Base-by-base conservation (phyloP, 2,888 invertebrate species). In the Cyclophora punctaria region DNA sequence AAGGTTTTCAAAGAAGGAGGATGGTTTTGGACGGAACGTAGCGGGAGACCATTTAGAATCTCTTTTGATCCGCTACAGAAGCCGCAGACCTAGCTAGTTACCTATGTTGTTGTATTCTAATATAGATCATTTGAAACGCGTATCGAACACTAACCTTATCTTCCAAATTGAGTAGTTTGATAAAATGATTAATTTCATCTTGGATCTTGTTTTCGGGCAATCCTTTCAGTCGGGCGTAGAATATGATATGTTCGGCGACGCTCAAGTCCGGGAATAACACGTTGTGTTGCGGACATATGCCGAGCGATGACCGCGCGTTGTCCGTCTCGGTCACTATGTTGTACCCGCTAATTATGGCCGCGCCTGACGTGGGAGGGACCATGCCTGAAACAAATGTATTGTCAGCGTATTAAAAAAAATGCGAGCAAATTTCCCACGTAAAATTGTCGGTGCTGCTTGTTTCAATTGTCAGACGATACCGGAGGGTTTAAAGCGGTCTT, bases 211-310 rank as follows among this genome's bases (percentile, higher is more conserved):
- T 69, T 1, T 79, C 76, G 2, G 78, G 69, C 3, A 93, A 78
- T 2, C 93, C 93, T 78, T 93, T 94, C 61, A 96, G 82, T 63
- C 92, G 91, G 52, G 94, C 92, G 71, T 94, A 97, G 83, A 97
- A 96, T 54, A 92, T 89, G 45, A 97, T 90, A 75, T 97, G 96
- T 75, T 97, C 96, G 7, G 90, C 90, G 2, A 96, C 96, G 0
- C 95, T 96, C 49, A 97, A 84, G 58, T 94, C 93, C 42, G 95
- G 94, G 76, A 96, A 96, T 34, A 97, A 87, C 3, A 96, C 93
- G 81, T 97, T 95, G 75, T 96, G 95, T 69, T 97, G 96, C 0
- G 96, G 96, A 81, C 95, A 96, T 20, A 95, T 89, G 2, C 96
- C 96, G 37, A 96, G 82, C 40, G 94, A 94, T 58, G 89, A 88